Percentiles rank a stretch among this genome's conserved stretches.
Conservation (phyloP, 2,113 vertebrate species). For the Zootoca vivipara region DNA sequence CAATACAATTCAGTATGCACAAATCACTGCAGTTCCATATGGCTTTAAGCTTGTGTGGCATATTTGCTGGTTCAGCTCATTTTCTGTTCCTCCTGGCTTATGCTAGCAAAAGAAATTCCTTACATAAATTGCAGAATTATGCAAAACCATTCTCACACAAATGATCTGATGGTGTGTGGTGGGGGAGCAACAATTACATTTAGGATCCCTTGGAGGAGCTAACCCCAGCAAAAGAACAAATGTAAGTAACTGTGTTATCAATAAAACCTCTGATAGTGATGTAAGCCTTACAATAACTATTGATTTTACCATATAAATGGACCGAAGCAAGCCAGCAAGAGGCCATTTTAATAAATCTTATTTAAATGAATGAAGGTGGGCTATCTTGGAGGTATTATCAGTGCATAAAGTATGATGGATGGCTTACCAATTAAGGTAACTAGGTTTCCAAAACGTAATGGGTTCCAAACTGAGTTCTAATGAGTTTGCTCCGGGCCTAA, state of each 20-base stretch:
- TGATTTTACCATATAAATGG: constrained; percentile 53
- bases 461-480: constrained; percentile 51
- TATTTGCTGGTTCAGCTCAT: constrained; percentile 32
- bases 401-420: constrained; percentile 64
- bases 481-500: constrained; percentile 61
- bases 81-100: constrained; percentile 28
- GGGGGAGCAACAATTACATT: background rate
- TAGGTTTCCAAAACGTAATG: constrained; percentile 61
- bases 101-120: constrained; percentile 13
- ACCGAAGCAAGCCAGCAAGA: constrained; percentile 48
- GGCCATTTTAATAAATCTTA: constrained; percentile 55
- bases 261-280: constrained; percentile 33
- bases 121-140: constrained; percentile 47
- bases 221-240: background rate
- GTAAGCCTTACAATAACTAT: constrained; percentile 35
- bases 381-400: constrained; percentile 53
- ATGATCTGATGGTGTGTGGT: background rate
- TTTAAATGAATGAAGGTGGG: constrained; percentile 66
- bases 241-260: constrained; percentile 43
- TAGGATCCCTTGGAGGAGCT: constrained; percentile 4
- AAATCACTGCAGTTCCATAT: accelerated
- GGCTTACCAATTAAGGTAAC: constrained; percentile 66
- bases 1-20: accelerated
- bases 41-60: background rate
- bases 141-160: constrained; percentile 14